phyloP scores from a whole-genome alignment of 2,797 vertebrate species.

The Gambelia wislizenii region DNA sequence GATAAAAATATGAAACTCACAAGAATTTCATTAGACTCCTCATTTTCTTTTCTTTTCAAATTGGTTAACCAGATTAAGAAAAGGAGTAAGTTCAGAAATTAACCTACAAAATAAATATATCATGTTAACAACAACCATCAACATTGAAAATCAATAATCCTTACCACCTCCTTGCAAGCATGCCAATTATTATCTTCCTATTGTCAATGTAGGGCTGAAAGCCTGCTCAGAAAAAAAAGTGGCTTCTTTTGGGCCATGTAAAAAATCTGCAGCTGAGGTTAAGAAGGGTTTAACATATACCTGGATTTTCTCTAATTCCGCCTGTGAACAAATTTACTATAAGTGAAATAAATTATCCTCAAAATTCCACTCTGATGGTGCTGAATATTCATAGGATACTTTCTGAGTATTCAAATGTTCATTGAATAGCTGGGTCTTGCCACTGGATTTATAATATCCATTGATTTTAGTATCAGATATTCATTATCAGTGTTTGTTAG shows the following conservation, averaged over 20 bases:
- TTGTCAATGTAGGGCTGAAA: not conserved
- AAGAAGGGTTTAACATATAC: not conserved
- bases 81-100: not conserved
- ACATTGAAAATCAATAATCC: not conserved
- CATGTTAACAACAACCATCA: no score
- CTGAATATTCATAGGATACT: not conserved
- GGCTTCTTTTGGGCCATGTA: not conserved
- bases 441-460: not conserved
- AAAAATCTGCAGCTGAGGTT: not conserved
- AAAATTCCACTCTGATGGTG: not conserved
- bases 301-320: not conserved
- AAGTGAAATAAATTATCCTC: not conserved
- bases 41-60: not conserved
- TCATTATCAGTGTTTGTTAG: not conserved
- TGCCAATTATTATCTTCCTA: not conserved
- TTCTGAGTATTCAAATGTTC: not conserved
- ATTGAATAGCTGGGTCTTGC: not conserved
- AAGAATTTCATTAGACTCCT: no score
- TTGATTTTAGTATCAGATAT: not conserved
- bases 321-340: not conserved
- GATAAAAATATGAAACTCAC: no score
- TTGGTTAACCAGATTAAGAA: not conserved
- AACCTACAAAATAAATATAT: not conserved
- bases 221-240: not conserved
- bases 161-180: not conserved